A percentile compares a stretch with the other conserved stretches of the same genome.
These are phyloP conservation scores for Hydrochoerus hydrochaeris DNA, from an alignment of 2,113 vertebrate species.

Conservation along the genomic window DNA sequence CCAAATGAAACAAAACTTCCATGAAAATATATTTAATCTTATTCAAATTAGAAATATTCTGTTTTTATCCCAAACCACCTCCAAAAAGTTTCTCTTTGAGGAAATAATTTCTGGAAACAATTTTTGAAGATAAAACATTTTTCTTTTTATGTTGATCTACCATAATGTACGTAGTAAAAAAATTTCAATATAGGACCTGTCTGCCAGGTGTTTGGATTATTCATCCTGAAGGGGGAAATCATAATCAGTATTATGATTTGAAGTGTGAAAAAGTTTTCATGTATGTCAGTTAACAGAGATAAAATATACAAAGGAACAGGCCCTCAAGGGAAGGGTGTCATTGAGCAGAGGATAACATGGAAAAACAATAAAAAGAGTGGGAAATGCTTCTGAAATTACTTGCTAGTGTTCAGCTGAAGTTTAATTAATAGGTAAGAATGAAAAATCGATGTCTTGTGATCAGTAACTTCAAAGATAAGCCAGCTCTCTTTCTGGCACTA, in stretches of 20 bases:
- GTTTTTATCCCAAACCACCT: conserved; percentile 36
- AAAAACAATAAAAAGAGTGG: background rate
- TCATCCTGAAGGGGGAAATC: conserved; percentile 23
- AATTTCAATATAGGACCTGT: conserved; percentile 60
- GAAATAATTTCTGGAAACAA: conserved; percentile 59
- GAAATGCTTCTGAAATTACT: background rate
- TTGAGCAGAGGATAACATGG: background rate
- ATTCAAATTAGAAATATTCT: conserved; percentile 83
- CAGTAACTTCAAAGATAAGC: background rate
- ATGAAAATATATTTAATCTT: conserved; percentile 88
- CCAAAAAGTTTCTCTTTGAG: conserved; percentile 58
- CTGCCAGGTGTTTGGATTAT: conserved; percentile 47
- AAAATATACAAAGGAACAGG: background rate
- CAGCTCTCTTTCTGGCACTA: conserved; percentile 51
- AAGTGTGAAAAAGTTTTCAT: background rate
- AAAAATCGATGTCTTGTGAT: conserved; percentile 61
- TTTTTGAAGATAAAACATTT: conserved; percentile 65
- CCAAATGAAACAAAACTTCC: conserved; percentile 66
- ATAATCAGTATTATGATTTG: background rate
- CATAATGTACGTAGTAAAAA: conserved; percentile 72
- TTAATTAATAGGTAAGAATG: conserved; percentile 16
- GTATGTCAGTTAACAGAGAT: conserved; percentile 72
- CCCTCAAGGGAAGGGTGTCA: background rate
- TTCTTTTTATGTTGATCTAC: conserved; percentile 52
- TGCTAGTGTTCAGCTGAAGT: background rate